Evolutionary conservation across 2,113 vertebrate genomes (phyloP).

Genomic region (Copsychus sechellarum): DNA sequence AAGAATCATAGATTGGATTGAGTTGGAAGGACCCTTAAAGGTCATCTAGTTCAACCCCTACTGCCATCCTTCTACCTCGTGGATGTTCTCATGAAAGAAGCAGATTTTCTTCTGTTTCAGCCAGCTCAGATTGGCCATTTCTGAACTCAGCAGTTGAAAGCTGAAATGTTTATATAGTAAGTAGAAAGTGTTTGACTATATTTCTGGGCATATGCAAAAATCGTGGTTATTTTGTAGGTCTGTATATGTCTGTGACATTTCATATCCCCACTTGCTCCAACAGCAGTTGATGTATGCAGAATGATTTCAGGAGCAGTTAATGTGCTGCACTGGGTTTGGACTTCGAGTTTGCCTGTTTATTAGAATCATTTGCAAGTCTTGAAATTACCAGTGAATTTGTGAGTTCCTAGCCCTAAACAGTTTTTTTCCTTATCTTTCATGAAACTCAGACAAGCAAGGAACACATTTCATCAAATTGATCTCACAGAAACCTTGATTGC

Average conservation of each 20-base stretch:
- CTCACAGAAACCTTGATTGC: not conserved
- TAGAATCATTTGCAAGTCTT: not conserved
- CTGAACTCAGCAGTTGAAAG: not conserved
- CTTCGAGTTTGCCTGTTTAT: not conserved
- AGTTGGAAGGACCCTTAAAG: not conserved
- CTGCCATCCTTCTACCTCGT: not conserved
- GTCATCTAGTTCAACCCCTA: not conserved
- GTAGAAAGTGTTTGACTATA: not conserved
- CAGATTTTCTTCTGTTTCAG: not conserved
- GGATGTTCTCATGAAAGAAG: slow-evolving; percentile 23
- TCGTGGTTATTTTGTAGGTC: not conserved
- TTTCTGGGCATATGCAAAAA: not conserved
- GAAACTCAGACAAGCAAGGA: not conserved
- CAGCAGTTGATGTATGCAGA: not conserved
- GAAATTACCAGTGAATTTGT: not conserved
- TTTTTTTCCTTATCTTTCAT: not conserved
- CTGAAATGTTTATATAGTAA: not conserved
- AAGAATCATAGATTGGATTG: not conserved
- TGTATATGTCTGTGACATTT: not conserved
- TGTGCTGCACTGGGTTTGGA: not conserved
- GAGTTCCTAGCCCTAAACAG: not conserved
- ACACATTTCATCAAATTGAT: not conserved
- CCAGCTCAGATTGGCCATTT: not conserved
- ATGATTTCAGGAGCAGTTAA: not conserved
- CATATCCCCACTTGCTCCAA: not conserved